Conservation (phyloP, 2,797 vertebrate genomes). For the Hapalemur alaotrensis region DNA sequence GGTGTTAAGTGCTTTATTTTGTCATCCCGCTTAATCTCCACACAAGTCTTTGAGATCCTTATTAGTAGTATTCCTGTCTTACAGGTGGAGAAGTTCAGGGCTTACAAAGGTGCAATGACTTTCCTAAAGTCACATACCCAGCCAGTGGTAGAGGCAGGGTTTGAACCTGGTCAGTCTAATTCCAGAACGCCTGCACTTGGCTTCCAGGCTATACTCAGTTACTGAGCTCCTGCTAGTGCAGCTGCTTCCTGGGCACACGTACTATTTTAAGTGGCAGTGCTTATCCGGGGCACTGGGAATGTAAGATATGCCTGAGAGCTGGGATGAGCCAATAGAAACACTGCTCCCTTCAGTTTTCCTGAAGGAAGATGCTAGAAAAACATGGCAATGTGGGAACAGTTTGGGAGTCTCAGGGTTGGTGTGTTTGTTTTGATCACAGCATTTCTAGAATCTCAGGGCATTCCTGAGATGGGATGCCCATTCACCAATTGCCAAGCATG, state of each 20-base stretch:
- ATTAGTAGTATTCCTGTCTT: neutral
- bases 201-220: neutral
- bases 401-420: neutral
- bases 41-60: neutral
- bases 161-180: neutral
- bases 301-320: rapidly evolving
- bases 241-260: neutral
- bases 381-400: neutral
- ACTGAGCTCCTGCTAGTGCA: neutral
- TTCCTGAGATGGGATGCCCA: neutral
- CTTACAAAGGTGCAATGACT: neutral
- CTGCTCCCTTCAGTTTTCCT: neutral
- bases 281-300: neutral
- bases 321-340: neutral
- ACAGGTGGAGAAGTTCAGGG: neutral
- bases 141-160: neutral
- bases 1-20: neutral
- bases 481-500: neutral
- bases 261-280: rapidly evolving
- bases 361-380: neutral
- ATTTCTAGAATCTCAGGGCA: neutral
- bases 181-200: neutral
- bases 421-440: neutral
- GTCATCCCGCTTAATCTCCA: neutral
- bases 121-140: neutral